A percentile compares a stretch with the other conserved stretches of the same genome.
Evolutionary conservation across 2,113 vertebrate genomes (phyloP).

Genomic region (Anas platyrhynchos): DNA sequence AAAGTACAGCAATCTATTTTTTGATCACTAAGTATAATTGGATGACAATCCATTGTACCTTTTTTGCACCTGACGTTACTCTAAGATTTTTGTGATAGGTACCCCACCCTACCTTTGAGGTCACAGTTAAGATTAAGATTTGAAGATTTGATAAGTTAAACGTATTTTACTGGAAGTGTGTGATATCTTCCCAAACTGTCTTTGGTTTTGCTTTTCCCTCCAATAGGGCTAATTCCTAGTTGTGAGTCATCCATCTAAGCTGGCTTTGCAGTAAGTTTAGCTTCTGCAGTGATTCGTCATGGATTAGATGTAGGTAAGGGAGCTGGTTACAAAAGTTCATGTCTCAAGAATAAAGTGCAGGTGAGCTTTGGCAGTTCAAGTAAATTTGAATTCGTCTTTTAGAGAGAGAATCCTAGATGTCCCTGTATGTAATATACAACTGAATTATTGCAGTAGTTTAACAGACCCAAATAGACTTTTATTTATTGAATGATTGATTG

Average conservation of each 20-base stretch:
- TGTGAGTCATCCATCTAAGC: slow-evolving; percentile 45
- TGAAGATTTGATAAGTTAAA: not conserved
- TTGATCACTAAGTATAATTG: not conserved
- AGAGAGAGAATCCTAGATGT: not conserved
- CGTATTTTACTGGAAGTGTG: not conserved
- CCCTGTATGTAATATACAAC: not conserved
- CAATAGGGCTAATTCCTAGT: not conserved
- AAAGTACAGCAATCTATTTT: not conserved
- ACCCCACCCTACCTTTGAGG: not conserved
- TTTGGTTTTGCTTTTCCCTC: not conserved
- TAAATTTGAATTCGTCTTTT: not conserved
- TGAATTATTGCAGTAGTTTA: not conserved
- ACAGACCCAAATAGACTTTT: not conserved
- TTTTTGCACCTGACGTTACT: not conserved
- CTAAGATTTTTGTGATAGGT: not conserved
- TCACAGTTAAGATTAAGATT: not conserved
- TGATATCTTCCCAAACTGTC: not conserved
- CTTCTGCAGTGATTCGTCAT: slow-evolving; percentile 19
- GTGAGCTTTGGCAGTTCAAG: not conserved
- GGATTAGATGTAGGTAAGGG: slow-evolving; percentile 1
- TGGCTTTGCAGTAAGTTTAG: not conserved
- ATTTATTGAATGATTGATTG: not conserved
- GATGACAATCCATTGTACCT: not conserved
- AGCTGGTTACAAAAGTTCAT: not conserved
- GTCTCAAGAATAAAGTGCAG: not conserved